Conservation (phyloP, 2,797 vertebrate genomes). For the Galagoides demidoff region DNA sequence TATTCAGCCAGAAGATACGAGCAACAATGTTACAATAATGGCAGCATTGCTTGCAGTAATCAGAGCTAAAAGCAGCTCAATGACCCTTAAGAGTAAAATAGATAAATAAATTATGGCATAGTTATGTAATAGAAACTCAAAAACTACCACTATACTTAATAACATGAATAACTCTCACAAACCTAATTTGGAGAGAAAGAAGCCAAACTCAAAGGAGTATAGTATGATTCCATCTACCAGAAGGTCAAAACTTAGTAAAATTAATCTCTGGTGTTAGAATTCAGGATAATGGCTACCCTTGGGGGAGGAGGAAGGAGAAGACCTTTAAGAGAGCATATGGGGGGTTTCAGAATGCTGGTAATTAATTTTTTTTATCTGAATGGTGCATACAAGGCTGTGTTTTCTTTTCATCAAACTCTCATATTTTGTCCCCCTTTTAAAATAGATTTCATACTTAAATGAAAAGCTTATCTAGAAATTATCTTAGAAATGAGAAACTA, state of each 20-base stretch:
- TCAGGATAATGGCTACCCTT: not conserved
- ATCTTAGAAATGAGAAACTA: conserved; percentile 24
- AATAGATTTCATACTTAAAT: not conserved
- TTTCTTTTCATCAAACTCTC: conserved; percentile 35
- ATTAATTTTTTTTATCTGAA: not conserved
- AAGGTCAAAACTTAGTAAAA: conserved; percentile 12
- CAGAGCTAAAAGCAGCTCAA: not conserved
- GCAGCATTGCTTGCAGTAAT: conserved; percentile 25
- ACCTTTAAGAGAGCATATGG: not conserved
- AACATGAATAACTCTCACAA: not conserved
- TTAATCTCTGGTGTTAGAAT: not conserved
- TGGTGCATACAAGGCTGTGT: not conserved
- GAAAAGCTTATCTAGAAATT: conserved; percentile 54
- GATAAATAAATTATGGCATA: not conserved
- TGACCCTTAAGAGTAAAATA: not conserved
- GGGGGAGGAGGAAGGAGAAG: not conserved
- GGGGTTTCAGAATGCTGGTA: not conserved
- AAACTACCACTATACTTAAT: not conserved
- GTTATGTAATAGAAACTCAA: conserved; percentile 22
- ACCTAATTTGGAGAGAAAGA: conserved; percentile 31
- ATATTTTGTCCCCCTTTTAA: conserved; percentile 10
- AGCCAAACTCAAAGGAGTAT: not conserved
- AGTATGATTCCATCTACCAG: not conserved
- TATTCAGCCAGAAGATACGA: not conserved
- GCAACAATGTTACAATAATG: not conserved